Percentiles rank a stretch among this genome's conserved stretches.
phyloP scores from a whole-genome alignment of 2,888 invertebrate genomes.

The Caenorhabditis parvicauda region DNA sequence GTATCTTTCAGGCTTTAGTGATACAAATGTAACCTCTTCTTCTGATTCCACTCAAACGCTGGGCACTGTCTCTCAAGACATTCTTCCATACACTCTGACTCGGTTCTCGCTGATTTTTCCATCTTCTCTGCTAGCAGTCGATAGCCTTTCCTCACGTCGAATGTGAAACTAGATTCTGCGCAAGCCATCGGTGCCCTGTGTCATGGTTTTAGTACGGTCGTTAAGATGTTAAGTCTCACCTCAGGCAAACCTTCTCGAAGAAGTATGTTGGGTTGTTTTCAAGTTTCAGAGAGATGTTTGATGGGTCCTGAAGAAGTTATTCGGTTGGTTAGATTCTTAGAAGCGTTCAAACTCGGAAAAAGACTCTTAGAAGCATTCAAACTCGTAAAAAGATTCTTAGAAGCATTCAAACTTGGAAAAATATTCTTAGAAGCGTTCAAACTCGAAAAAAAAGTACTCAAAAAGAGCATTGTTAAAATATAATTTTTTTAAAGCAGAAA shows the following conservation, averaged over 20 bases:
- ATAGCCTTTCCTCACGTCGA: slow-evolving; percentile 28
- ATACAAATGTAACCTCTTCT: slow-evolving; percentile 19
- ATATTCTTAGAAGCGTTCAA: not conserved
- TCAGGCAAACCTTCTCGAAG: slow-evolving; percentile 35
- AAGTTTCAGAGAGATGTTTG: slow-evolving; percentile 13
- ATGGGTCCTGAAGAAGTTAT: slow-evolving; percentile 6
- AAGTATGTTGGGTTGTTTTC: slow-evolving; percentile 25
- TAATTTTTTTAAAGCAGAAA: too few species aligned
- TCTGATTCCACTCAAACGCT: slow-evolving; percentile 31
- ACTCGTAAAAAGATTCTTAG: too few species aligned
- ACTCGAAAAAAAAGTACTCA: slow-evolving; percentile 2
- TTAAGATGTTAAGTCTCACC: too few species aligned
- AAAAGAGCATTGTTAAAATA: too few species aligned
- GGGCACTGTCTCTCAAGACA: slow-evolving; percentile 29
- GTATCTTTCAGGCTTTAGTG: too few species aligned
- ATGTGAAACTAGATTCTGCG: slow-evolving; percentile 32
- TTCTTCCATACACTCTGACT: slow-evolving; percentile 30
- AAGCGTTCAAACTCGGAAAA: not conserved
- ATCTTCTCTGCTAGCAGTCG: slow-evolving; percentile 10
- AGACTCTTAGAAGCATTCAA: too few species aligned
- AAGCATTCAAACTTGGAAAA: too few species aligned
- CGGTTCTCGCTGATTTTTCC: slow-evolving; percentile 3
- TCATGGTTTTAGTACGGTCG: too few species aligned
- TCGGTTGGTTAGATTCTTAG: not conserved
- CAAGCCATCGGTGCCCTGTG: slow-evolving; percentile 24